Conservation (phyloP, 1,140 invertebrate genomes). For the Matsumurasca onukii region DNA sequence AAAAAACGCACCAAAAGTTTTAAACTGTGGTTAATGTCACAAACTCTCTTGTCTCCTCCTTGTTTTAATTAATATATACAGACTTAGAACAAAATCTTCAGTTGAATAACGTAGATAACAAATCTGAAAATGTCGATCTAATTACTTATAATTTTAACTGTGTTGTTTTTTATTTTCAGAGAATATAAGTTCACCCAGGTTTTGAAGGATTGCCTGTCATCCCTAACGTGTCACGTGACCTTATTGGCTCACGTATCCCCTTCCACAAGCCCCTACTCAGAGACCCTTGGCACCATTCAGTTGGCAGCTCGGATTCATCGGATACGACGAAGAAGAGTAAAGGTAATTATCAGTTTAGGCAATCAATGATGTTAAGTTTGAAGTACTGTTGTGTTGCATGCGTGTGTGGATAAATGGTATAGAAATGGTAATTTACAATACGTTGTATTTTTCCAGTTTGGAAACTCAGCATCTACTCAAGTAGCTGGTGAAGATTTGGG, state of each 20-base stretch:
- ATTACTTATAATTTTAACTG: no score
- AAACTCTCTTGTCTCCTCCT: no score
- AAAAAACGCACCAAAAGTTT: no score
- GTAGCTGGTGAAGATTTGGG: conserved; percentile 68
- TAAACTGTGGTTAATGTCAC: no score
- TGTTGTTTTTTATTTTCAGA: conserved; percentile 49
- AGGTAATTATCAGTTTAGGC: no score
- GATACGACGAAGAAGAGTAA: conserved; percentile 74
- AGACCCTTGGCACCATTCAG: conserved; percentile 90
- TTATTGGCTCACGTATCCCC: conserved; percentile 96
- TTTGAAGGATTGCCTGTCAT: conserved; percentile 88
- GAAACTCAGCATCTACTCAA: conserved; percentile 6
- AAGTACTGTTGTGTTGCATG: no score
- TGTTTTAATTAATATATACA: no score
- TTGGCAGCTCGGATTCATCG: conserved; percentile 91
- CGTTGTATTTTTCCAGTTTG: conserved; percentile 1
- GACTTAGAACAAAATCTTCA: no score
- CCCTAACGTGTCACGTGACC: conserved; percentile 88
- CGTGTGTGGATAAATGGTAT: no score
- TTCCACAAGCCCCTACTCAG: conserved; percentile 79
- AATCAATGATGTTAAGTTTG: no score
- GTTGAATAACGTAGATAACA: no score
- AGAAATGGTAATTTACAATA: background rate
- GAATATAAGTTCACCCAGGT: conserved; percentile 92
- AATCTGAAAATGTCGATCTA: no score